Evolutionary conservation across 2,113 vertebrate species (phyloP), one percentile per base, ranked within the genome.

Genomic region (Glaucomys volans): DNA sequence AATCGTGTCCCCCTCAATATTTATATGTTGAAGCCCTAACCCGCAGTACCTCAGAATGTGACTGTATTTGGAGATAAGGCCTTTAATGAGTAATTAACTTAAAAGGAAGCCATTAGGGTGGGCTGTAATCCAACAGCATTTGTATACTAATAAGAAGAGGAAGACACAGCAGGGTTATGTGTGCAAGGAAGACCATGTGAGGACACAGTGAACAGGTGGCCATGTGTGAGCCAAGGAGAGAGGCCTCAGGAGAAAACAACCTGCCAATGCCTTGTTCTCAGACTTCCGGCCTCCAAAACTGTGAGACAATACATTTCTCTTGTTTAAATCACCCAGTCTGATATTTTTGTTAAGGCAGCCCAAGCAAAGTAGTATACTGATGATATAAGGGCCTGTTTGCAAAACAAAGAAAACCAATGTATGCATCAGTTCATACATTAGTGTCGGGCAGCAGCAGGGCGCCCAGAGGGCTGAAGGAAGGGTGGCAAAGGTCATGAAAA

Each of bases 381-480:
- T 24, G 32, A 44, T 32, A 11, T 26, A 79, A 86, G 57, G 57
- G 92, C 17, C 20, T n/a, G 69, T 62, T 81, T 79, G 40, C 50
- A 54, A 81, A 90, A 86, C 59, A 83, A 90, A 90, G 75, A 81
- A 72, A 59, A 59, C 40, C 42, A 84, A 92, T 8, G 17, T 57
- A 32, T 69, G 47, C 44, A 93, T 91, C 24, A 67, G 42, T 71
- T 91, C 35, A 37, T 22, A 5, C 13, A n/a, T 47, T 97, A 8
- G 37, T 50, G 6, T 24, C 71, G 28, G 20, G 37, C 42, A 76
- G 59, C 28, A 82, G 50, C 50, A 81, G 71, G 22, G 16, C n/a
- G n/a, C 18, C 37, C 42, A 54, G n/a, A 93, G 32, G 26, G 28
- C 6, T 81, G 30, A 93, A 64, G 57, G 28, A 7, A 14, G 40